Evolutionary conservation across 2,888 invertebrate genomes (phyloP).

Genomic region (Xestia rhomboidea): DNA sequence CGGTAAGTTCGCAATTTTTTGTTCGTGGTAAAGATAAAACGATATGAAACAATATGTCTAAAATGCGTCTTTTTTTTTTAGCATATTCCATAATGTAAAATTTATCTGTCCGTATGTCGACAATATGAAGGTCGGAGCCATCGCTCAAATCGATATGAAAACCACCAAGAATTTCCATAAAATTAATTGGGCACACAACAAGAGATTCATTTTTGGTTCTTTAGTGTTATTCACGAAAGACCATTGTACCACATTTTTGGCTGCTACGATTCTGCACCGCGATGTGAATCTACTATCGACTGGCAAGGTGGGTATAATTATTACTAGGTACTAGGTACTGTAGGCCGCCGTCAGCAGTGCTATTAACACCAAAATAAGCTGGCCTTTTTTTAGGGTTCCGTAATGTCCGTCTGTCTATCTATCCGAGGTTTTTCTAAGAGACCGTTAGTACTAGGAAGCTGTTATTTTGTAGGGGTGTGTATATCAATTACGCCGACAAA

Average conservation of each 20-base stretch:
- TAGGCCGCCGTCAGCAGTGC: too few species aligned
- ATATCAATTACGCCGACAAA: too few species aligned
- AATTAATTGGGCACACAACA: conserved; percentile 84
- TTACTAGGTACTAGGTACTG: too few species aligned
- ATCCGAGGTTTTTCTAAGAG: too few species aligned
- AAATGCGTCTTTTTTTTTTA: conserved; percentile 64
- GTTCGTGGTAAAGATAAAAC: neutral
- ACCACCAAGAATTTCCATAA: conserved; percentile 76
- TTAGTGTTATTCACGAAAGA: conserved; percentile 93
- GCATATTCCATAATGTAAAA: conserved; percentile 83
- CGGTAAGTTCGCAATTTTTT: conserved; percentile 72
- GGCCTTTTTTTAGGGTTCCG: too few species aligned
- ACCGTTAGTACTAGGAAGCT: too few species aligned
- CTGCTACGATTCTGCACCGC: conserved; percentile 92
- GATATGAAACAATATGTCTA: neutral
- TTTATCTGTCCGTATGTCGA: conserved; percentile 81
- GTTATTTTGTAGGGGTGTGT: too few species aligned
- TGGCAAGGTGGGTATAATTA: conserved; percentile 81
- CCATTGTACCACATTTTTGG: conserved; percentile 92
- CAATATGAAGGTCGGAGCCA: conserved; percentile 79
- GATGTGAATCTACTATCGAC: conserved; percentile 77
- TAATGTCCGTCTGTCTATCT: too few species aligned
- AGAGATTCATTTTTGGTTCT: conserved; percentile 93
- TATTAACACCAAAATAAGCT: too few species aligned
- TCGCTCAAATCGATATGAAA: conserved; percentile 76